Evolutionary conservation across 2,888 invertebrate species (phyloP), one percentile per base, ranked within the genome.

Genomic region (Pelosia muscerda): DNA sequence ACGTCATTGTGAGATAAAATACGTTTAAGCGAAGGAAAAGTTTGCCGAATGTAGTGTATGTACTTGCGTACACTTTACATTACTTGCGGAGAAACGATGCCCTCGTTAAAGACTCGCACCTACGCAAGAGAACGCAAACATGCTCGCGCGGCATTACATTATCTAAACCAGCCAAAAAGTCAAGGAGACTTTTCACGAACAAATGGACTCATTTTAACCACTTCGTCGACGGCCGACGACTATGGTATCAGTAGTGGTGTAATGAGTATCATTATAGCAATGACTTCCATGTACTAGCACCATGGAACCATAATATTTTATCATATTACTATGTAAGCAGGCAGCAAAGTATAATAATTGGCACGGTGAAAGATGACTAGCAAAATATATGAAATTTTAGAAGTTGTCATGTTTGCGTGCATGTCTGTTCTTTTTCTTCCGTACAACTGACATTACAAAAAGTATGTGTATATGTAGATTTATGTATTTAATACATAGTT

Each of bases 101-200:
- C 49, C 49, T 49, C 55, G 22, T 55, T 25, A 55, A 25, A 49
- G 49, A 49, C 49, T 49, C 49, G n/a, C 49, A 49, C 49, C 49
- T 49, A 49, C 49, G 49, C 49, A 49, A 49, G 49, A 49, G 49
- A 42, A 49, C 49, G 49, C 49, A 49, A 49, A 49, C 49, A 49
- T 19, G 49, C 49, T 49, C 49, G 9, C n/a, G 49, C 49, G 49
- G n/a, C 49, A 49, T 49, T 49, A 49, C 49, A 49, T 49, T n/a
- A 49, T 49, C 49, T 49, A 49, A 28, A 57, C 57, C 25, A 59
- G 42, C 31, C 23, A 49, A 49, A 49, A 49, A 49, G 49, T 49
- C 49, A 49, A 49, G 49, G 49, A 49, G 49, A 49, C 42, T 42
- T 42, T 42, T 42, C 42, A 42, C 49, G 49, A 49, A 49, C 49